Base-by-base conservation (phyloP, 2,888 invertebrate species). In the Platynereis dumerilii region DNA sequence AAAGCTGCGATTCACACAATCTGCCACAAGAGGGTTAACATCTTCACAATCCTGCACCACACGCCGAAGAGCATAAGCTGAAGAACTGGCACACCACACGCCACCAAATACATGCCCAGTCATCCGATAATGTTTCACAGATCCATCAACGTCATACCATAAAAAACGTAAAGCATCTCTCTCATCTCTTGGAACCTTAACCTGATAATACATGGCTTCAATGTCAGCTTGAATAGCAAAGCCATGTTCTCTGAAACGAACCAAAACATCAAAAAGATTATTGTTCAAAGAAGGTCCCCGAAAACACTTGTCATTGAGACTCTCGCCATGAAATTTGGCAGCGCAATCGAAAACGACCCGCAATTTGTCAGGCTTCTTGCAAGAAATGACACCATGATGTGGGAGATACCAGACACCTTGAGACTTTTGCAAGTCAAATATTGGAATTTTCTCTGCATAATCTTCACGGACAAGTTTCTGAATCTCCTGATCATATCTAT, bases 141-240 rank as follows among this genome's bases (percentile, higher is more conserved):
- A 12, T 27, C 58, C 42, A 1, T 58, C 63, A 63, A 59, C 53
- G 17, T 68, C 58, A 59, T 62, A 70, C 67, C 67, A 69, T 12
- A 68, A 39, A 39, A 69, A 69, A 26, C 58, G 15, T 2, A 64
- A 29, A 24, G 59, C 66, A 27, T 66, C 60, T 27, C 57, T 22
- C 34, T 69, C 66, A 5, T 44, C 24, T 10, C 0, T 12, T 7
- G 44, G n/a, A 0, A 72, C 69, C 1, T 12, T 26, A 17, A 70
- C 59, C 39, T 65, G 60, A 20, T 67, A 63, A 58, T 69, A 70
- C 67, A 72, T 72, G 2, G 34, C 26, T 55, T 71, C 68, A n/a
- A 72, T 60, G 52, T 71, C 69, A 20, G 66, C 64, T n/a, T 60
- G 52, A 20, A 69, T 24, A 10, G 69, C 65, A n/a, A 70, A 24